A percentile compares a stretch with the other conserved stretches of the same genome.
Conservation (phyloP, 2,888 invertebrate genomes). For the Phaonia tiefii region DNA sequence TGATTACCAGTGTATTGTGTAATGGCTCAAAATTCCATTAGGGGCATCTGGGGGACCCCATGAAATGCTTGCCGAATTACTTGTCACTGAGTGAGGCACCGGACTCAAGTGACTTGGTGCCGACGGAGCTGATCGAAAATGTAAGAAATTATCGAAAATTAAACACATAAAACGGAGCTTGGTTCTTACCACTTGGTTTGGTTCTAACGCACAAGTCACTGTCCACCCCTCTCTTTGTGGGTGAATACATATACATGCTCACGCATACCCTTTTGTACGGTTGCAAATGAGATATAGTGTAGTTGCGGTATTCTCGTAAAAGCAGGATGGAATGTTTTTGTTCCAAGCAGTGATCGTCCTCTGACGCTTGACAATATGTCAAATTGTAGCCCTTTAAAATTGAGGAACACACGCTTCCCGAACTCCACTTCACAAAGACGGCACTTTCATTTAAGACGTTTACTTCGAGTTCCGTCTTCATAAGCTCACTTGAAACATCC, state of each 20-base stretch:
- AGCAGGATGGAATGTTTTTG: slow-evolving; percentile 39
- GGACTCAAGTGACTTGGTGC: slow-evolving; percentile 81
- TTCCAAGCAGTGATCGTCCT: slow-evolving; percentile 38
- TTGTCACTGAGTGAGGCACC: slow-evolving; percentile 79
- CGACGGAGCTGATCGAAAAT: slow-evolving; percentile 80
- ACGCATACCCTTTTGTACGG: slow-evolving; percentile 89
- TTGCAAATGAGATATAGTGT: slow-evolving; percentile 83
- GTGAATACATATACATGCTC: slow-evolving; percentile 84
- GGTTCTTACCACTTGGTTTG: slow-evolving; percentile 83
- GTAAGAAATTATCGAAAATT: no score
- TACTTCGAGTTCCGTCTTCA: slow-evolving; percentile 69
- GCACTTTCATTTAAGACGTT: slow-evolving; percentile 70
- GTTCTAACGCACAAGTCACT: slow-evolving; percentile 84
- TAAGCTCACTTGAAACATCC: slow-evolving; percentile 68
- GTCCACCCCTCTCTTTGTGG: slow-evolving; percentile 82
- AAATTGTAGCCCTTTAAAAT: slow-evolving; percentile 87
- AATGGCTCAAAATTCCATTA: slow-evolving; percentile 88
- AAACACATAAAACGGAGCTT: background rate
- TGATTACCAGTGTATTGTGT: slow-evolving; percentile 83
- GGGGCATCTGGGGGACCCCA: slow-evolving; percentile 84
- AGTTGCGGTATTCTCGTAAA: slow-evolving; percentile 55
- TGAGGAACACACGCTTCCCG: slow-evolving; percentile 88
- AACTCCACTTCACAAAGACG: slow-evolving; percentile 86
- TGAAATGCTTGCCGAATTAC: slow-evolving; percentile 83
- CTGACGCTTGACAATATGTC: slow-evolving; percentile 85